These are phyloP conservation scores for Cydia strobilella DNA, from an alignment of 1,140 invertebrate species.

Conservation along the genomic window DNA sequence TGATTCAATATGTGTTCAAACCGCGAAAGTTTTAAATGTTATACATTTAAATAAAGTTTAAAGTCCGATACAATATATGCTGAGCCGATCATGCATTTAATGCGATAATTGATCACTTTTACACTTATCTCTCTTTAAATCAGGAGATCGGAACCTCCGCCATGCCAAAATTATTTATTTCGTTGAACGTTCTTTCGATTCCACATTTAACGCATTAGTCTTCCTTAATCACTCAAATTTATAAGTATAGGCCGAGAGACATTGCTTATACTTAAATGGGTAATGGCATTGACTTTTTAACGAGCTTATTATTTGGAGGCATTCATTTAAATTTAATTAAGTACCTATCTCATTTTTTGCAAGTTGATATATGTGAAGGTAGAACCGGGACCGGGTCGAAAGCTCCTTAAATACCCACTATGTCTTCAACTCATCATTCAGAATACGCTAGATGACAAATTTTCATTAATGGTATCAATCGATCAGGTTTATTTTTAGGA, in stretches of 20 bases:
- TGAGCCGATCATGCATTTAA: constrained; percentile 1
- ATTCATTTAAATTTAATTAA: constrained; percentile 10
- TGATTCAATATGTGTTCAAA: no score
- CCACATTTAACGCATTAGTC: constrained; percentile 15
- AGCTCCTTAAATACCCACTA: background rate
- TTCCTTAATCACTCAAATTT: constrained; percentile 11
- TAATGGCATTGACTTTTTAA: constrained; percentile 12
- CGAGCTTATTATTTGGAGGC: background rate
- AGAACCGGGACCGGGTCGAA: background rate
- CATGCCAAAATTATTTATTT: background rate
- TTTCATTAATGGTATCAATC: no score
- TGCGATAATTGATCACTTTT: constrained; percentile 15
- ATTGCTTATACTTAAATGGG: background rate
- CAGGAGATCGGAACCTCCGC: constrained; percentile 17
- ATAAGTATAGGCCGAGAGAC: constrained; percentile 10
- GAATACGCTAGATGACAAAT: no score
- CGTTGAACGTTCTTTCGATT: constrained; percentile 19
- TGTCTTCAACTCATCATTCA: no score
- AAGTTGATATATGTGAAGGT: background rate
- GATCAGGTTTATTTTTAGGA: no score
- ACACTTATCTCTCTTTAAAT: constrained; percentile 21
- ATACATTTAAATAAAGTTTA: no score
- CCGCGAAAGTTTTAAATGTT: no score
- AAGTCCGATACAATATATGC: background rate
- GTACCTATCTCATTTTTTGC: background rate